Evolutionary conservation across 2,113 vertebrate species (phyloP), one percentile per base, ranked within the genome.

Genomic region (Amia ocellicauda): DNA sequence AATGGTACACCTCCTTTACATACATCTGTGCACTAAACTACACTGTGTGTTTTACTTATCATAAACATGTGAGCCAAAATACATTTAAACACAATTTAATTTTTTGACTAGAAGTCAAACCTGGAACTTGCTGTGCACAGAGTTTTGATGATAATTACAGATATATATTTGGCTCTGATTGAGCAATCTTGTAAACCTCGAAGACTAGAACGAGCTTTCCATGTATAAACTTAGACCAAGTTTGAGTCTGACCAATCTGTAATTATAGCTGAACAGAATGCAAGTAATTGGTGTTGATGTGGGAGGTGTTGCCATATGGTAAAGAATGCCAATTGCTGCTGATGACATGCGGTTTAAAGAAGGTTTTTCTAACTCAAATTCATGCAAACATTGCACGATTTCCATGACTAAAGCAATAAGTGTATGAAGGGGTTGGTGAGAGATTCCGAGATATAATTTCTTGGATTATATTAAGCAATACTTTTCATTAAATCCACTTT

Each of bases 171-270:
- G 45, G 45, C 45, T 47, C 45, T 47, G 16, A 47, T 47, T 47
- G 45, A 47, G 45, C n/a, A 47, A 47, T 17, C 45, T 47, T 47
- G 45, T 16, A 47, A 47, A 47, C 45, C 45, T 47, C 45, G 14
- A 47, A 47, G 45, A 19, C 40, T 42, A 42, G 40, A 42, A 42
- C n/a, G 45, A 47, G 45, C 45, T 19, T 47, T 47, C 45, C 45
- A 47, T 47, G 45, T 47, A 47, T 47, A 47, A 47, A 47, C 45
- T 47, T n/a, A 47, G 45, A 13, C 45, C 45, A 47, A 47, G 45
- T 47, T 47, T 47, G 7, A 47, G n/a, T 47, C 45, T 47, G n/a
- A 47, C 45, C 45, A 47, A 17, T 47, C 45, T 47, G 45, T 47
- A 47, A 47, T 47, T 47, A 47, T 17, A 47, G 7, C 10, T n/a